Evolutionary conservation across 2,888 invertebrate genomes (phyloP), one percentile per base, ranked within the genome.

Genomic region (Tetramorium bicarinatum): DNA sequence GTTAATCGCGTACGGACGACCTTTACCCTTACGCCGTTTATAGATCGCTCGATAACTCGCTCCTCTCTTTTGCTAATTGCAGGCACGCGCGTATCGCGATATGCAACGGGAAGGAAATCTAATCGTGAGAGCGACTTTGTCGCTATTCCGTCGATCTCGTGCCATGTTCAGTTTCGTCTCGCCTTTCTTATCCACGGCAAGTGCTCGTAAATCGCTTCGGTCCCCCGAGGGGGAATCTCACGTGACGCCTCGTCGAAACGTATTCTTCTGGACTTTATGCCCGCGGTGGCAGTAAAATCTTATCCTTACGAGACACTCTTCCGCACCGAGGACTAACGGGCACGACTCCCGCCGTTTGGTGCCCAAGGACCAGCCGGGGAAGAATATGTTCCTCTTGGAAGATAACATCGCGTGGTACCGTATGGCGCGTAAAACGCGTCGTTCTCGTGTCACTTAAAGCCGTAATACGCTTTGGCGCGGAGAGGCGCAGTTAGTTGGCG

Each of bases 211-310:
- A 89, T 89, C 88, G 90, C 66, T 62, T n/a, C 2, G 80, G 72
- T 62, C 86, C 83, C 87, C 77, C 82, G 72, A 83, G 84, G 79
- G 84, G 44, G 44, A 67, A 69, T 44, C 59, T 82, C 82, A 76
- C 82, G 87, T 87, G 89, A 89, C 89, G 88, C 89, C 89, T 90
- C 87, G 87, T 87, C 90, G 82, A 85, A 90, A 83, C 89, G 87
- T 90, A 90, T 89, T 87, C 90, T 87, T 84, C 80, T 84, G 80
- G 84, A 87, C 72, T 90, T 90, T 90, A 90, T 91, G 91, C 76
- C 59, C 83, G 82, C 74, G 81, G 64, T 83, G 86, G 87, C 75
- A 88, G 85, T 91, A 89, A 90, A 90, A 87, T 83, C 87, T 87
- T 82, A 84, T 89, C 89, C 90, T 79, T 74, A 74, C 66, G 82